Evolutionary conservation across 2,888 invertebrate genomes (phyloP).

Genomic region (Dioctria rufipes): DNA sequence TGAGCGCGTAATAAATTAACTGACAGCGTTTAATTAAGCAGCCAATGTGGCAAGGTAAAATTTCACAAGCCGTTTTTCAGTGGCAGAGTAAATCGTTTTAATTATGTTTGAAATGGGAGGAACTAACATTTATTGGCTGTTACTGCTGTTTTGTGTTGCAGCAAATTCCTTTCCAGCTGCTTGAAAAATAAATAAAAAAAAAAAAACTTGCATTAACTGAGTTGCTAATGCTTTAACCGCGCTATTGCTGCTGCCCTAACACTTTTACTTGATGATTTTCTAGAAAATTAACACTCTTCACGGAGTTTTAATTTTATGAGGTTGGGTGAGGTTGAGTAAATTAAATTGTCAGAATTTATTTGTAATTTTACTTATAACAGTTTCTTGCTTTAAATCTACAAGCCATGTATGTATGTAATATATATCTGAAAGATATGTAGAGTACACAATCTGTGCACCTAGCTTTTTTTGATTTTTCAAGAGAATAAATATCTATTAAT

Average conservation of each 20-base stretch:
- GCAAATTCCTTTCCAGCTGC: slow-evolving; percentile 1
- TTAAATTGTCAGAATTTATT: too few relatives aligned
- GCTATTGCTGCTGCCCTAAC: not conserved
- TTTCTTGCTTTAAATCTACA: too few relatives aligned
- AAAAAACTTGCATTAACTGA: not conserved
- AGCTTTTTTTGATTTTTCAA: too few relatives aligned
- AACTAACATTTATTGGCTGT: slow-evolving; percentile 42
- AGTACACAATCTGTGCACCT: too few relatives aligned
- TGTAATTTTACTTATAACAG: too few relatives aligned
- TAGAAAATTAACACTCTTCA: slow-evolving; percentile 3
- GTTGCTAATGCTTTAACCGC: not conserved
- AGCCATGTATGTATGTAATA: too few relatives aligned
- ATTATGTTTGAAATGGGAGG: slow-evolving; percentile 48
- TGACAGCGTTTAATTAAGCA: slow-evolving; percentile 31
- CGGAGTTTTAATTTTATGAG: not conserved
- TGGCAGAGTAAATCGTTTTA: slow-evolving; percentile 46
- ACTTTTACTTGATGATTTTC: slow-evolving; percentile 22
- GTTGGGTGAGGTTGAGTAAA: too few relatives aligned
- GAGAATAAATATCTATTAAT: too few relatives aligned
- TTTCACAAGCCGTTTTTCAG: slow-evolving; percentile 37
- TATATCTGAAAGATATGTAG: too few relatives aligned
- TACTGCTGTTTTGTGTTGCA: slow-evolving; percentile 22
- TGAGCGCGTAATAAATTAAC: slow-evolving; percentile 45
- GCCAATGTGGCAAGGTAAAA: slow-evolving; percentile 24
- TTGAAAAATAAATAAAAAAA: not conserved